phyloP scores from a whole-genome alignment of 2,797 vertebrate species.

The Rousettus madagascariensis region DNA sequence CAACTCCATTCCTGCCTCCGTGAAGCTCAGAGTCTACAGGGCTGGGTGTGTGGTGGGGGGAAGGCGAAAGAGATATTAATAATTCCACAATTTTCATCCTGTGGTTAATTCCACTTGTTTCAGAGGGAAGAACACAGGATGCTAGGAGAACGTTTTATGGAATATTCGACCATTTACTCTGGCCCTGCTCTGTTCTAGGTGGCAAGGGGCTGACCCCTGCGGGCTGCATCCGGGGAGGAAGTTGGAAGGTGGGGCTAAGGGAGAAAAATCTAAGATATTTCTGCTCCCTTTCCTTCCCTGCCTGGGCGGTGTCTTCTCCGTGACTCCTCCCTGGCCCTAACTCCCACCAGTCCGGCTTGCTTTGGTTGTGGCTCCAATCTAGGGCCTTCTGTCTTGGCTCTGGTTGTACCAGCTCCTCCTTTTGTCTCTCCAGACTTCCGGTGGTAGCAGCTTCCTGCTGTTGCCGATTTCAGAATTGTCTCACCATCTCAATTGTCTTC shows the following conservation, averaged over 20 bases:
- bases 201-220: fast-evolving
- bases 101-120: background rate
- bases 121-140: background rate
- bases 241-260: no score
- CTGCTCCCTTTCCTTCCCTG: background rate
- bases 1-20: background rate
- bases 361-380: background rate
- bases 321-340: fast-evolving
- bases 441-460: background rate
- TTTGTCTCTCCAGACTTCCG: background rate
- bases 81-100: background rate
- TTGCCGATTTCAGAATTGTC: background rate
- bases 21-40: background rate
- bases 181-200: background rate
- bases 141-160: background rate
- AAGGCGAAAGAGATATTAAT: background rate
- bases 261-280: background rate
- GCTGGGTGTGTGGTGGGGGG: background rate
- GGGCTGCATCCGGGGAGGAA: background rate
- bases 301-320: background rate
- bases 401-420: background rate
- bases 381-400: background rate
- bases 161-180: background rate
- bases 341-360: background rate
- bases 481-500: background rate